phyloP scores from a whole-genome alignment of 2,888 invertebrate genomes.

The Cosmopolites sordidus region DNA sequence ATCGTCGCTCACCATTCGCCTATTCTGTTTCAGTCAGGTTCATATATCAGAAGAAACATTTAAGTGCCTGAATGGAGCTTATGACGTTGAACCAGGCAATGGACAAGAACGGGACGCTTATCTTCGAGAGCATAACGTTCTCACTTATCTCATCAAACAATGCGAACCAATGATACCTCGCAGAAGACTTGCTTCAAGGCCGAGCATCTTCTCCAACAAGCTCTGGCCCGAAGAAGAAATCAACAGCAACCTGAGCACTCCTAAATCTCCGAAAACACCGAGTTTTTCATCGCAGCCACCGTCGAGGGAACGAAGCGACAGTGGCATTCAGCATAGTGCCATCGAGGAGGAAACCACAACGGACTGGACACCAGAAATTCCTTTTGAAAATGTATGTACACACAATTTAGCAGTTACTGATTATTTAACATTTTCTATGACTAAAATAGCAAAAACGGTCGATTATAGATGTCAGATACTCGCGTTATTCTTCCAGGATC shows the following conservation, averaged over 20 bases:
- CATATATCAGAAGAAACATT: slow-evolving; percentile 92
- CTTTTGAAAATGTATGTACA: slow-evolving; percentile 76
- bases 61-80: slow-evolving; percentile 78
- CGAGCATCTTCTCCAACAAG: slow-evolving; percentile 49
- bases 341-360: slow-evolving; percentile 74
- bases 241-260: slow-evolving; percentile 38
- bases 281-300: slow-evolving; percentile 28
- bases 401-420: too few relatives aligned
- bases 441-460: background rate
- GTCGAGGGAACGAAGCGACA: slow-evolving; percentile 45
- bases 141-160: slow-evolving; percentile 83
- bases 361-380: slow-evolving; percentile 89
- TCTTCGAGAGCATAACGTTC: slow-evolving; percentile 78
- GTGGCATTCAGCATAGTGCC: slow-evolving; percentile 49
- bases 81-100: slow-evolving; percentile 90
- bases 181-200: slow-evolving; percentile 50
- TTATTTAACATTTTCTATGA: too few relatives aligned
- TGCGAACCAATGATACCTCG: slow-evolving; percentile 67
- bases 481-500: background rate
- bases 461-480: background rate
- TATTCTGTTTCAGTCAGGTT: slow-evolving; percentile 69
- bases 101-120: slow-evolving; percentile 81
- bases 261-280: slow-evolving; percentile 45
- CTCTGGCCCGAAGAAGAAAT: slow-evolving; percentile 44
- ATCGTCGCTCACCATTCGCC: too few relatives aligned